Evolutionary conservation across 2,113 vertebrate genomes (phyloP).

Genomic region (Brienomyrus brachyistius): DNA sequence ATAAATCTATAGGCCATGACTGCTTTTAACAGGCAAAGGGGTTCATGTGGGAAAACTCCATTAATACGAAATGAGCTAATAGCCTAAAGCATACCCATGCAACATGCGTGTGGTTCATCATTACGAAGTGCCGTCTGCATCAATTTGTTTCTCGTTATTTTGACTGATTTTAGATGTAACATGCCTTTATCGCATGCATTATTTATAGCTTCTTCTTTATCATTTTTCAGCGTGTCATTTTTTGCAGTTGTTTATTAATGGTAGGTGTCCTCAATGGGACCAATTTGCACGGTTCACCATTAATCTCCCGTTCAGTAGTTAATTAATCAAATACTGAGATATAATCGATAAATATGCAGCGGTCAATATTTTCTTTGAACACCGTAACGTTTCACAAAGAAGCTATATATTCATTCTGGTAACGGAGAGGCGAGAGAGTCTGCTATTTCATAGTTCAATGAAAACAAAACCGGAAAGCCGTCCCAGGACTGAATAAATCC

Average conservation of each 20-base stretch:
- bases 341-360: slow-evolving; percentile 7
- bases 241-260: neutral
- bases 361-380: neutral
- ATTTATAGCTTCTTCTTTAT: neutral
- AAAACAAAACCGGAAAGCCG: neutral
- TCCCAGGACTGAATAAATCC: neutral
- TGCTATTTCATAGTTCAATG: neutral
- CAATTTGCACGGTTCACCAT: neutral
- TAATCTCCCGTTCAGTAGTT: neutral
- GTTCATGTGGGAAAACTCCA: neutral
- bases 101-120: neutral
- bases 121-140: neutral
- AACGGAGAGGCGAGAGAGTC: neutral
- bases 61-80: neutral
- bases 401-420: neutral
- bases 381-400: neutral
- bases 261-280: slow-evolving; percentile 10
- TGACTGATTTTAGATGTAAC: neutral
- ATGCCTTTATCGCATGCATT: neutral
- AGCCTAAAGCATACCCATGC: neutral
- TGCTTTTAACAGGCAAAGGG: neutral
- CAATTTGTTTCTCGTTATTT: slow-evolving; percentile 4
- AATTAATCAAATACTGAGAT: slow-evolving; percentile 5
- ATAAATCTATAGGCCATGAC: neutral
- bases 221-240: slow-evolving; percentile 5